Base-by-base conservation (phyloP, 2,797 vertebrate species). In the Ispidina picta region DNA sequence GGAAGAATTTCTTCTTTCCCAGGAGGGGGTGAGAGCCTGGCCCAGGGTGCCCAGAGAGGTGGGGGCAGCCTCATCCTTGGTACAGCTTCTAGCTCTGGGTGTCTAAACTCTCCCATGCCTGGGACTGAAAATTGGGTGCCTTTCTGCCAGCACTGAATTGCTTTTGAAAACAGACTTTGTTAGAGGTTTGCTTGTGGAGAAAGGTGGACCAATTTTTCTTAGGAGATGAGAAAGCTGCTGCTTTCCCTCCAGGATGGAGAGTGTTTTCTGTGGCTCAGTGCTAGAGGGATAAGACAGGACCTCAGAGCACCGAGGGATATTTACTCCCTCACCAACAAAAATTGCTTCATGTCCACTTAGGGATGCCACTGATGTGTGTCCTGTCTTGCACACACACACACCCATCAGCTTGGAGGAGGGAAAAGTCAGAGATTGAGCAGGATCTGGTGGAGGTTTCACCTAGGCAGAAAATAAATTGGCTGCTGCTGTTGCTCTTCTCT, bases 381-480 rank as follows among this genome's bases (percentile, higher is more conserved):
- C 78, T 26, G 22, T 29, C 8, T 5, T 37, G 51, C 79, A 6
- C 46, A 17, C 13, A 16, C 2, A 48, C 62, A 43, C 55, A 10
- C 31, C 5, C 12, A 18, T 25, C 84, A 44, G 62, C 76, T 2
- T 37, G 37, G 37, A 35, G 3, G 21, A 63, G 70, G 66, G 64
- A 33, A 39, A 26, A 22, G 15, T 58, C 68, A 68, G 56, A 37
- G n/a, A 43, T 46, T 33, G 60, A 68, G 7, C 66, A 21, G 29
- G 73, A 6, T 44, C 74, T 66, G 59, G 26, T 48, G 18, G 69
- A 92, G 71, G 23, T 37, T 86, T 86, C 83, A 85, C 75, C 73
- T 65, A 26, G 68, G 77, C 76, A 88, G 89, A 62, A 60, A 86
- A 80, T 62, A 89, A 88, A 93, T 91, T 64, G 93, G 51, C 54